These are phyloP conservation scores for Perognathus longimembris DNA, from an alignment of 2,113 vertebrate species.

Conservation along the genomic window DNA sequence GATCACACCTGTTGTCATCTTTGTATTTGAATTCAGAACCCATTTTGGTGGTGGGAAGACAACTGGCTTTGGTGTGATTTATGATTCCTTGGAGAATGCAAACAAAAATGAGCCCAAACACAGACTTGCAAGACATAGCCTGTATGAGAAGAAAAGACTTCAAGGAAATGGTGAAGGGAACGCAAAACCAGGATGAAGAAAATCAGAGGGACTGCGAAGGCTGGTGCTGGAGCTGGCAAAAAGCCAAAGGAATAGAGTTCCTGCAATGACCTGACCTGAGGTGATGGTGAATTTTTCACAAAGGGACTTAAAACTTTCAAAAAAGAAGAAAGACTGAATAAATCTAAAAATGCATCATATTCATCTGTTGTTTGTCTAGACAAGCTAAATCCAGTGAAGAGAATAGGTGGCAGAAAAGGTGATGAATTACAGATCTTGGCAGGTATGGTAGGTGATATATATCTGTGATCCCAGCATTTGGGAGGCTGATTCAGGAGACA, in stretches of 20 bases:
- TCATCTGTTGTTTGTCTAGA: not conserved
- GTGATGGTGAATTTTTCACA: no score
- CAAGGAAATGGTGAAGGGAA: not conserved
- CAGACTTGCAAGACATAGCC: no score
- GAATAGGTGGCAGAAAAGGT: not conserved
- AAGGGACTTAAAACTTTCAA: no score
- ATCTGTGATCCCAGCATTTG: not conserved
- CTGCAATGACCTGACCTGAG: no score
- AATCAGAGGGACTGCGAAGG: not conserved
- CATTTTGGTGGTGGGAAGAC: constrained; percentile 98
- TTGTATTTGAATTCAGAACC: constrained; percentile 97
- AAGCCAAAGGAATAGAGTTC: no score
- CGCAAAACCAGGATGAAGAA: no score
- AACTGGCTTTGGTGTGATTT: not conserved
- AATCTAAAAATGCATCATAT: not conserved
- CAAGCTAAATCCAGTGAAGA: not conserved
- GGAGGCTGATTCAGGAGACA: not conserved
- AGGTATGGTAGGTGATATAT: fast-evolving
- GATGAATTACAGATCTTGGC: not conserved
- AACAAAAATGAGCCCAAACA: no score
- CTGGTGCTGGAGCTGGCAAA: not conserved
- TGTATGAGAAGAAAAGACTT: not conserved
- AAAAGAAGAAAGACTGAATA: no score
- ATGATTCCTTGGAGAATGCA: no score
- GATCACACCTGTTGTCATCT: constrained; percentile 97